Base-by-base conservation (phyloP, 2,888 invertebrate genomes). In the Frankliniella intonsa region DNA sequence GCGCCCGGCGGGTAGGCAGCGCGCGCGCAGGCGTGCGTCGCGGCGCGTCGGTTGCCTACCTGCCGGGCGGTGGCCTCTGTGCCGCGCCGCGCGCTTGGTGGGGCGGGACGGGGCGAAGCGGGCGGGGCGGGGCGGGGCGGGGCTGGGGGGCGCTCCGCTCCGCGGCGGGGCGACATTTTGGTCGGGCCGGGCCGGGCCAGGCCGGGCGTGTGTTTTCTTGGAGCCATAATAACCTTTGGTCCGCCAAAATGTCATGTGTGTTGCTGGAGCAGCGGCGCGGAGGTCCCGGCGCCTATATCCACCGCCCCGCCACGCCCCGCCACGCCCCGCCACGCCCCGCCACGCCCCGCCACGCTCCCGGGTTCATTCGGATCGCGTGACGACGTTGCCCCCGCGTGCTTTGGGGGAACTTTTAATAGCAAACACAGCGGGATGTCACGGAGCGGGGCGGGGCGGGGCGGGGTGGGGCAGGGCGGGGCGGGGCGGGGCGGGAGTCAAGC, bases 361-460 rank as follows among this genome's bases (percentile, higher is more conserved):
- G 38, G 38, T 38, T 38, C 38, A 5, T 5, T 38, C 7, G 62
- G 62, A 62, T 62, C 11, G 62, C 62, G 62, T 62, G 62, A 62
- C 14, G 62, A 1, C 62, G n/a, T 22, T 76, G 69, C 38, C 38
- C 38, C 55, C 55, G 69, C 25, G 69, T 76, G 69, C 69, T 76
- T 76, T 25, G 69, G 69, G 69, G 14, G 22, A 76, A 76, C 69
- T 76, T 76, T 76, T 76, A 76, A 76, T 76, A 76, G 14, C 27
- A 51, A 79, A 65, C 49, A 50, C 82, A 81, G 69, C 80, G 81
- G 51, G 81, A 51, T 62, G 81, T 65, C 25, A 62, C 50, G 38
- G 69, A 38, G 65, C 17, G 38, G 82, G 49, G 80, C 49, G 62
- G 80, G 49, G 25, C 17, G 19, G 14, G 80, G 50, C 81, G 27